Percentiles rank a stretch among this genome's conserved stretches.
phyloP scores from a whole-genome alignment of 2,888 invertebrate species.

The Troides oblongomaculatus region DNA sequence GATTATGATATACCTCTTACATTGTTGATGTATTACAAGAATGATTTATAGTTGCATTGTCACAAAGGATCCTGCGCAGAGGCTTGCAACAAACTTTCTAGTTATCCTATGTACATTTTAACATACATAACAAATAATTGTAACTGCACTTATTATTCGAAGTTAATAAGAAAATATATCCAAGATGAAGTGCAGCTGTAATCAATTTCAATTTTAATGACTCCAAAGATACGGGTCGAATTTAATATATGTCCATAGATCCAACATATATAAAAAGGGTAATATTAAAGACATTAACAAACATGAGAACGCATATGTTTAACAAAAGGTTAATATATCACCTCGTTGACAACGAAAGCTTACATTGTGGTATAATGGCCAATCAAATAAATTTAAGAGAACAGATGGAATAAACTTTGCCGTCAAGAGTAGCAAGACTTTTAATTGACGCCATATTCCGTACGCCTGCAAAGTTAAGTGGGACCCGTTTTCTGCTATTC shows the following conservation, averaged over 20 bases:
- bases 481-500: conserved; percentile 26
- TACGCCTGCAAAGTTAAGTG: conserved; percentile 11
- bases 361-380: conserved; percentile 16
- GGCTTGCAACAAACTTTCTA: background rate
- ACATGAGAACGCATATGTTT: conserved; percentile 14
- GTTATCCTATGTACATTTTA: background rate
- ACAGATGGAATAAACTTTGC: conserved; percentile 27
- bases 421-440: conserved; percentile 22
- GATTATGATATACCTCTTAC: conserved; percentile 49
- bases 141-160: background rate
- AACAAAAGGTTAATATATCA: conserved; percentile 19
- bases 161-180: background rate
- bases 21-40: conserved; percentile 61
- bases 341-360: conserved; percentile 5
- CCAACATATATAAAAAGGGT: background rate
- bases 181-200: background rate
- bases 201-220: background rate
- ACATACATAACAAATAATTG: background rate
- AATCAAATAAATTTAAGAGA: conserved; percentile 27
- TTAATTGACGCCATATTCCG: conserved; percentile 27
- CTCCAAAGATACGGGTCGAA: too few relatives aligned
- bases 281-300: conserved; percentile 7
- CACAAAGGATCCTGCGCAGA: conserved; percentile 51
- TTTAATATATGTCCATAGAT: too few relatives aligned
- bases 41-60: conserved; percentile 65